phyloP scores from a whole-genome alignment of 2,113 vertebrate genomes.

The Ophiodon elongatus region DNA sequence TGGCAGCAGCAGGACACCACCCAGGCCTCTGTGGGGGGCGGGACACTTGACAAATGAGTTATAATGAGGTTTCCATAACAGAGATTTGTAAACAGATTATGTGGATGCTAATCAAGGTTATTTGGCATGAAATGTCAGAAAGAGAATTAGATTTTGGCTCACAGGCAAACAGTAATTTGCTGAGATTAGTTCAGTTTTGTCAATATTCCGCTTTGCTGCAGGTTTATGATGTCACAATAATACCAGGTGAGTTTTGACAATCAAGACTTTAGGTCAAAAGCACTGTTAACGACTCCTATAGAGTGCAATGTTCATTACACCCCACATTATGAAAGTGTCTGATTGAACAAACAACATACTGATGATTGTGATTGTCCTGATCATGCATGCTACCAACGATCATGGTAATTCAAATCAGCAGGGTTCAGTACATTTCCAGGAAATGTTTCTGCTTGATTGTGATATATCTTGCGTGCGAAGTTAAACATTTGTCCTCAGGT shows the following conservation, averaged over 20 bases:
- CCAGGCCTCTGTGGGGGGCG: slow-evolving; percentile 31
- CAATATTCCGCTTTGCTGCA: background rate
- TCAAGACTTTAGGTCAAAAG: background rate
- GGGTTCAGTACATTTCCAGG: background rate
- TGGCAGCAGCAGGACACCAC: slow-evolving; percentile 20
- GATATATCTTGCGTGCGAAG: background rate
- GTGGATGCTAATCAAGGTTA: slow-evolving; percentile 48
- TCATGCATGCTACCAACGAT: background rate
- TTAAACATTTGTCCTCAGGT: background rate
- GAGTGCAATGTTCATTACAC: background rate
- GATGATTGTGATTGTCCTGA: background rate
- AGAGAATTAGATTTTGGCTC: slow-evolving; percentile 40
- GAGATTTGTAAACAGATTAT: slow-evolving; percentile 62
- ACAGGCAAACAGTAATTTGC: slow-evolving; percentile 37
- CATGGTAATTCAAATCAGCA: background rate
- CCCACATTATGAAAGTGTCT: background rate
- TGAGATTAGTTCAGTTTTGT: slow-evolving; percentile 34
- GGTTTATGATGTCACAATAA: background rate
- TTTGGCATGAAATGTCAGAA: slow-evolving; percentile 41
- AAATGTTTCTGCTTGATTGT: background rate
- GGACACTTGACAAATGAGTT: slow-evolving; percentile 48
- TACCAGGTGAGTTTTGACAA: background rate
- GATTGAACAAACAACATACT: background rate
- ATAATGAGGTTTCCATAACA: slow-evolving; percentile 35
- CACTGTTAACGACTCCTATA: background rate